Evolutionary conservation across 2,113 vertebrate genomes (phyloP), one percentile per base, ranked within the genome.

Genomic region (Chroicocephalus ridibundus): DNA sequence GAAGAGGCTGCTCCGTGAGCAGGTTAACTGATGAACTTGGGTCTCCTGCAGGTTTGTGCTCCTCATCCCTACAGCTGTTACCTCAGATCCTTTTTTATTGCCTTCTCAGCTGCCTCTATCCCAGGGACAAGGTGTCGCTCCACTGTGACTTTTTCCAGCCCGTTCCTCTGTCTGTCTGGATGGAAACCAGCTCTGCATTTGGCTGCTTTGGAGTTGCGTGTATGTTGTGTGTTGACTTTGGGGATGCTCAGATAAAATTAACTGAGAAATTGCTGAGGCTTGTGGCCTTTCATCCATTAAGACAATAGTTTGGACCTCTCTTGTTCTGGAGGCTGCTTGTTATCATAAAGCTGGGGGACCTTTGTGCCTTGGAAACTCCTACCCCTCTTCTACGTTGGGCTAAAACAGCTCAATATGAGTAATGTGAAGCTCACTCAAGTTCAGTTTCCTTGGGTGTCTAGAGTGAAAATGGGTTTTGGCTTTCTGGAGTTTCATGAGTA

Each of bases 351-450:
- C 21, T 2, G 16, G 4, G 10, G 22, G 13, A 42, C 11, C 6
- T 85, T 61, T 44, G 4, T 46, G 7, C 36, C 15, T 76, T 70
- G 66, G 36, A 52, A 69, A 61, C 14, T 75, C 13, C 15, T 69
- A 18, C 13, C 0, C 4, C 3, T 86, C 38, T 64, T 79, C 47
- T 15, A 2, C 0, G 0, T 0, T 57, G 24, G 18, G 11, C 18
- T 80, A 14, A 46, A 61, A 18, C 2, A 10, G 16, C 31, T 5
- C 29, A 36, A 2, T 5, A 44, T 47, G 4, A 49, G 6, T 9
- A 65, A 15, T 3, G 5, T 13, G 44, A 65, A 65, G 27, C 12
- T 72, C 9, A 1, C 5, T 68, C 20, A 52, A 24, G 5, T 34
- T 40, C 8, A 7, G 0, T n/a, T 90, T 86, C 15, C 46, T 80